phyloP scores from a whole-genome alignment of 2,113 vertebrate species.

The Myiozetetes cayanensis region DNA sequence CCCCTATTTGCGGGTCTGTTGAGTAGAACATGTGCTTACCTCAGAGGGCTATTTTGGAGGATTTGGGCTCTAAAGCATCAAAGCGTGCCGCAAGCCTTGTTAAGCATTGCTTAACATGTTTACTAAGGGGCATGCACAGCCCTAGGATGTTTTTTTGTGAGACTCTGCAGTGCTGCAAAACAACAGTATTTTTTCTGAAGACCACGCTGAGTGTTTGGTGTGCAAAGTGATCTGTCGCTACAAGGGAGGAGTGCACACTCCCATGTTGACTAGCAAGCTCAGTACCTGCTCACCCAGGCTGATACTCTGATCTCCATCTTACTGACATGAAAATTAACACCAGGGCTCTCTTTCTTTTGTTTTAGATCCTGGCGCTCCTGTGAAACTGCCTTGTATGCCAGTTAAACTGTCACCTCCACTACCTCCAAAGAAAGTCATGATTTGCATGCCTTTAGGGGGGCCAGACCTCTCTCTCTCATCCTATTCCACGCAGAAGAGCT shows the following conservation, averaged over 20 bases:
- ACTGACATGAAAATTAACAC: neutral
- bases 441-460: slow-evolving; percentile 90
- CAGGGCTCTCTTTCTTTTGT: slow-evolving; percentile 52
- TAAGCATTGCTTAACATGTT: neutral
- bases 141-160: neutral
- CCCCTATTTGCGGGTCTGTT: neutral
- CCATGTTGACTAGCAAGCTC: neutral
- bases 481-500: slow-evolving; percentile 84
- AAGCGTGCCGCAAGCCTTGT: neutral
- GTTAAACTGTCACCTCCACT: slow-evolving; percentile 96
- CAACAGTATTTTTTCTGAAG: neutral
- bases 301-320: neutral
- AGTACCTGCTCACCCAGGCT: neutral
- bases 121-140: neutral
- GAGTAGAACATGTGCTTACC: neutral
- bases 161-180: neutral
- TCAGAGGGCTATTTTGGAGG: neutral
- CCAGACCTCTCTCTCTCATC: slow-evolving; percentile 82
- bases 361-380: slow-evolving; percentile 89
- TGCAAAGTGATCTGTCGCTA: neutral
- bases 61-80: neutral
- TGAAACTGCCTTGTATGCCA: slow-evolving; percentile 95
- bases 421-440: slow-evolving; percentile 99
- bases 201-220: rapidly evolving
- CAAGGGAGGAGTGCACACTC: neutral